Conservation (phyloP, 1,140 invertebrate species). For the Linepithema humile region DNA sequence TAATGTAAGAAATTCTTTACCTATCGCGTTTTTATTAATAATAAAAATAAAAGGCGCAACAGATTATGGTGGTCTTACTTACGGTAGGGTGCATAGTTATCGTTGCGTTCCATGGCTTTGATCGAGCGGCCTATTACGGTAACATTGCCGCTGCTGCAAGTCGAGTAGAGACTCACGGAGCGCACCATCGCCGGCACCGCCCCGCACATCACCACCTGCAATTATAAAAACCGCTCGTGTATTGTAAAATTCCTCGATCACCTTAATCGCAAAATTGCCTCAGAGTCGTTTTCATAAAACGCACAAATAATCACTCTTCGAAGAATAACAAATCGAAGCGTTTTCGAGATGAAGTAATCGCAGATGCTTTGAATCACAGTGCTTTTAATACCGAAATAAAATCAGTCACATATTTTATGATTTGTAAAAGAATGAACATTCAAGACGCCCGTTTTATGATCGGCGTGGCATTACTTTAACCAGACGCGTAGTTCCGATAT, state of each 20-base stretch:
- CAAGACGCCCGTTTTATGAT: neutral
- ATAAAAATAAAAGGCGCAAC: neutral
- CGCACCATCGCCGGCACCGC: constrained; percentile 89
- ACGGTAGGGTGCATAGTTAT: constrained; percentile 82
- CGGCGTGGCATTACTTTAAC: neutral
- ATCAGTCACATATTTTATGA: neutral
- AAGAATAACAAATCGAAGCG: neutral
- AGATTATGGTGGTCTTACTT: constrained; percentile 71
- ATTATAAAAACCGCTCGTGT: constrained; percentile 50
- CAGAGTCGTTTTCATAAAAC: neutral
- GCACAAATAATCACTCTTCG: neutral
- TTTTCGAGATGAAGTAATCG: neutral
- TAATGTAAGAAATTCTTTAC: neutral
- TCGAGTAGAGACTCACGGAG: constrained; percentile 88
- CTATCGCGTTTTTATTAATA: neutral
- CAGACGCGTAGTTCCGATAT: neutral
- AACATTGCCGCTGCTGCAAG: constrained; percentile 85
- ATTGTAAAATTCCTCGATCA: neutral
- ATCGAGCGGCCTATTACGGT: constrained; percentile 82
- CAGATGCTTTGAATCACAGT: neutral
- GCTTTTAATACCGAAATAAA: neutral
- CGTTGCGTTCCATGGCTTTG: constrained; percentile 79
- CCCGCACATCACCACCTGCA: constrained; percentile 89
- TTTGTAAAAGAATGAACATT: neutral
- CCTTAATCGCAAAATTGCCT: neutral